Base-by-base conservation (phyloP, 1,140 invertebrate genomes). In the Latrodectus geometricus region DNA sequence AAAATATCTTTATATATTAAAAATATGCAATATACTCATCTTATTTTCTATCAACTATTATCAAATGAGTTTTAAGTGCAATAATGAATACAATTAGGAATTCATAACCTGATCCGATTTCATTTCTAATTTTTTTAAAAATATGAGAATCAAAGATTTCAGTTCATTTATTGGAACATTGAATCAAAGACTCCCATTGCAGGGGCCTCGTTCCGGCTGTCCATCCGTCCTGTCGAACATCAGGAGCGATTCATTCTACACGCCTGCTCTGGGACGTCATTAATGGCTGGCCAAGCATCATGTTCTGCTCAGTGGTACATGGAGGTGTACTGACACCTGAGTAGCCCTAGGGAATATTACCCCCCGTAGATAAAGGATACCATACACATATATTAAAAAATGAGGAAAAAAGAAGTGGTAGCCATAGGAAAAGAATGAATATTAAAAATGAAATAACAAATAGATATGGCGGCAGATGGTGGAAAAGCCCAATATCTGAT, bases 221-320 rank as follows among this genome's bases (percentile, higher is more conserved):
- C 79, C 80, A 35, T 82, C 54, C 70, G 17, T 56, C 20, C 56
- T 68, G 80, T 50, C 54, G 54, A 68, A 80, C 78, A 68, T 68
- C 54, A 61, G 35, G 76, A 68, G 56, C 79, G 50, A 81, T 72
- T 70, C 79, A 82, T 82, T 82, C 80, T 65, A 65, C 70, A 82
- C 70, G 66, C 68, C 52, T 81, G 78, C 78, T 72, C 54, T 48
- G 77, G 69, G 56, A 74, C 70, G 80, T 81, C 80, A 82, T 82
- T 82, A 82, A 61, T 82, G 80, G 80, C 74, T 70, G 80, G 61
- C 80, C 80, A 82, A 82, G 80, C 80, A 21, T 82, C 80, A 82
- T 73, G 80, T 82, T 73, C 79, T 81, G 66, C 21, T 21, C 54
- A 4, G 23, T 49, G 21, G 75, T 54, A 78, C 48, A 78, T 20